These are phyloP conservation scores for Polyommatus iphigenia DNA, from an alignment of 2,888 invertebrate species.

Conservation along the genomic window DNA sequence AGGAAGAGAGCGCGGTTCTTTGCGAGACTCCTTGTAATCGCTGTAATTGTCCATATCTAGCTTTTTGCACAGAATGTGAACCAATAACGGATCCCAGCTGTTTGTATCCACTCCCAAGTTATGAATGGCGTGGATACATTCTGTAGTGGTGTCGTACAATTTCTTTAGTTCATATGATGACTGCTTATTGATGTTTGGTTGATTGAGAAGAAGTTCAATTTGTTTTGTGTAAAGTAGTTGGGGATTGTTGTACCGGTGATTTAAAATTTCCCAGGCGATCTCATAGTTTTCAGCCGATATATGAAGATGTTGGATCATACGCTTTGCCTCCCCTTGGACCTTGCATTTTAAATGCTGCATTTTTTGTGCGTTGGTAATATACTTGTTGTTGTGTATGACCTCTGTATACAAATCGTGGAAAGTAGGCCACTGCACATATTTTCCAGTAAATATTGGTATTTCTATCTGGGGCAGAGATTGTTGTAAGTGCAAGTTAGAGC, in stretches of 20 bases:
- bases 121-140: slow-evolving; percentile 22
- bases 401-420: slow-evolving; percentile 2
- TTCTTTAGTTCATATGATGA: neutral
- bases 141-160: neutral
- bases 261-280: neutral
- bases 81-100: slow-evolving; percentile 12
- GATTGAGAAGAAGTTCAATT: neutral
- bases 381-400: slow-evolving; percentile 2
- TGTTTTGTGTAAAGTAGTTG: slow-evolving; percentile 2
- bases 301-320: neutral
- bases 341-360: slow-evolving; percentile 16
- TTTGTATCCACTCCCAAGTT: slow-evolving; percentile 9
- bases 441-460: slow-evolving; percentile 19
- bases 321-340: neutral
- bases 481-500: neutral
- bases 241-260: neutral
- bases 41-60: neutral
- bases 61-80: neutral
- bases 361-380: neutral
- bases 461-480: slow-evolving; percentile 15
- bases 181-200: neutral
- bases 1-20: neutral
- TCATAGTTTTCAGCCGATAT: neutral
- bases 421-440: slow-evolving; percentile 10
- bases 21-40: neutral